Evolutionary conservation across 92 coral and sea anemone species (phyloP).

Genomic region (Porites evermanni): DNA sequence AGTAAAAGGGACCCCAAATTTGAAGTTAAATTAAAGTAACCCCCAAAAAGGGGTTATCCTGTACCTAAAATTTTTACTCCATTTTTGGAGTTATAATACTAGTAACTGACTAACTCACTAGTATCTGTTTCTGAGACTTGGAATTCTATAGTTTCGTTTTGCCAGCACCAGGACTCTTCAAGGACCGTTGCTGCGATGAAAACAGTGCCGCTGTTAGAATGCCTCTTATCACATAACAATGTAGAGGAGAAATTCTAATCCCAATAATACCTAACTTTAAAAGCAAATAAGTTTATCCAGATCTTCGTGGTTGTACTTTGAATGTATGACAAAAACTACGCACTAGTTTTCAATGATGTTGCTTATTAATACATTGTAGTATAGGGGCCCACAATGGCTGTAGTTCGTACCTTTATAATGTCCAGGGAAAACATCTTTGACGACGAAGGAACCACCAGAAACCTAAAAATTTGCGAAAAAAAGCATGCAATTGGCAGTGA

Average conservation of each 20-base stretch:
- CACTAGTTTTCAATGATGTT: too few relatives aligned
- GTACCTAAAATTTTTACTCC: too few relatives aligned
- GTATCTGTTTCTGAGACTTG: conserved; percentile 76
- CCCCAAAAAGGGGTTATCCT: too few relatives aligned
- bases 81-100: too few relatives aligned
- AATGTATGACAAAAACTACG: too few relatives aligned
- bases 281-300: too few relatives aligned
- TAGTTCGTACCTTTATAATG: conserved; percentile 82
- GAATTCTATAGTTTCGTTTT: conserved; percentile 85
- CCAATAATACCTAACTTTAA: too few relatives aligned
- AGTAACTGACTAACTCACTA: too few relatives aligned
- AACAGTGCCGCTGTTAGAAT: background rate
- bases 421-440: conserved; percentile 92
- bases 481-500: background rate
- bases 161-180: conserved; percentile 99
- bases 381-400: background rate
- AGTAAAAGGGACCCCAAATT: too few relatives aligned
- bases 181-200: conserved; percentile 70
- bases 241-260: background rate
- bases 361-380: too few relatives aligned
- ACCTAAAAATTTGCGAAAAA: conserved; percentile 61
- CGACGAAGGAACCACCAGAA: conserved; percentile 67
- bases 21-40: too few relatives aligned
- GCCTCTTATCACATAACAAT: background rate
- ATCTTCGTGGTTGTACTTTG: too few relatives aligned